Percentiles rank a stretch among this genome's conserved stretches.
Conservation (phyloP, 2,797 vertebrate genomes). For the Ispidina picta region DNA sequence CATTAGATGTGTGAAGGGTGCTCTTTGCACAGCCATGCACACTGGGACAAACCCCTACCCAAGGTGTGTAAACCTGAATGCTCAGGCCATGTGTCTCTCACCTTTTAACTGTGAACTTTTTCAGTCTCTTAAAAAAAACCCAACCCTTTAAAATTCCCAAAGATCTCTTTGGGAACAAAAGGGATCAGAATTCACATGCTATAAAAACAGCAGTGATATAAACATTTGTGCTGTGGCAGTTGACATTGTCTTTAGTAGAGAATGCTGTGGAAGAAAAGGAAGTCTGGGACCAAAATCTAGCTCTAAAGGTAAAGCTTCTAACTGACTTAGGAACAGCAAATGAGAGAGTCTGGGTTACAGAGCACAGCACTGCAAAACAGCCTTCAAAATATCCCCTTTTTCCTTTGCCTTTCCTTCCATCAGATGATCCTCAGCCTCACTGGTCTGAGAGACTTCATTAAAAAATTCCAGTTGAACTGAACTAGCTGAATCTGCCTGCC, state of each 20-base stretch:
- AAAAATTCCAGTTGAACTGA: slow-evolving; percentile 48
- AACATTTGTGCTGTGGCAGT: not conserved
- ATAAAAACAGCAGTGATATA: not conserved
- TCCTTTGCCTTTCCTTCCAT: not conserved
- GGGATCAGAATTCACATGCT: not conserved
- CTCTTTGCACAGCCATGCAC: not conserved
- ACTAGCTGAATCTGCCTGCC: not conserved
- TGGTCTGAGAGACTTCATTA: slow-evolving; percentile 39
- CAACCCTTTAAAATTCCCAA: not conserved
- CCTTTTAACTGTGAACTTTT: not conserved
- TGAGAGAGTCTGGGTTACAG: not conserved
- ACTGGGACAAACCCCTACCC: not conserved
- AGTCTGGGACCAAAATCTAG: not conserved
- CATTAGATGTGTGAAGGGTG: not conserved
- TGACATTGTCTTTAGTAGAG: not conserved
- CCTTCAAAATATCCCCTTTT: not conserved
- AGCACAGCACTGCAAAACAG: not conserved
- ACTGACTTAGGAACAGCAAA: not conserved
- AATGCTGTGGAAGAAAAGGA: not conserved
- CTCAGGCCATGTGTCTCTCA: not conserved
- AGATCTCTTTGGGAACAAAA: not conserved
- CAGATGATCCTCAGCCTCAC: not conserved
- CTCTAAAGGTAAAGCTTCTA: not conserved
- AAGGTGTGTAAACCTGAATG: not conserved
- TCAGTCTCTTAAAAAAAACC: not conserved